These are phyloP conservation scores for Antitype chi DNA, from an alignment of 2,888 invertebrate genomes.

Conservation along the genomic window DNA sequence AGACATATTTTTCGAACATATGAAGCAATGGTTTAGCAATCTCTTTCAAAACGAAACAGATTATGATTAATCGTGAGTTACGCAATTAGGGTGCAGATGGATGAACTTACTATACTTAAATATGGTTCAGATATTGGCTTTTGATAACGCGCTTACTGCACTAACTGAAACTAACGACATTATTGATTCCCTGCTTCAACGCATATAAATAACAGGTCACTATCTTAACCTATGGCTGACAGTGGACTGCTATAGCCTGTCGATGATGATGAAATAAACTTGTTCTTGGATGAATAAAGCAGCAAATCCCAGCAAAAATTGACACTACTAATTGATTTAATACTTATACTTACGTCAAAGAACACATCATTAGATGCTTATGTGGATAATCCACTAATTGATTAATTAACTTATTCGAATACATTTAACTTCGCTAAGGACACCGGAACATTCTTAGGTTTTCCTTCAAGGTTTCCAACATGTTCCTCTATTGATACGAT, in stretches of 20 bases:
- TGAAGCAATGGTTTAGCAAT: too few species aligned
- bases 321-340: background rate
- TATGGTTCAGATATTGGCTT: background rate
- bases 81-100: too few species aligned
- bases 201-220: background rate
- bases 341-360: background rate
- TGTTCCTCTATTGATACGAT: slow-evolving; percentile 46
- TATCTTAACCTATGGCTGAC: background rate
- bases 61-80: too few species aligned
- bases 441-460: slow-evolving; percentile 52
- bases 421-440: slow-evolving; percentile 35
- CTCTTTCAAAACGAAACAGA: too few species aligned
- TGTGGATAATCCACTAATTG: slow-evolving; percentile 26
- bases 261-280: background rate
- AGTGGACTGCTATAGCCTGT: background rate
- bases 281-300: background rate
- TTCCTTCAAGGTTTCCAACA: slow-evolving; percentile 42
- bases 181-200: background rate
- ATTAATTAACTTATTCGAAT: slow-evolving; percentile 46
- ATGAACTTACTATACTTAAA: background rate
- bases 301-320: background rate
- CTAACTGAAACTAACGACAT: background rate
- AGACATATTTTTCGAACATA: too few species aligned
- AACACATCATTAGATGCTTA: slow-evolving; percentile 1
- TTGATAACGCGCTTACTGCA: background rate